Percentiles rank a stretch among this genome's conserved stretches.
Evolutionary conservation across 35 echinoderm and acorn worm genomes (phyloP).

Genomic region (Hemicentrotus pulcherrimus): DNA sequence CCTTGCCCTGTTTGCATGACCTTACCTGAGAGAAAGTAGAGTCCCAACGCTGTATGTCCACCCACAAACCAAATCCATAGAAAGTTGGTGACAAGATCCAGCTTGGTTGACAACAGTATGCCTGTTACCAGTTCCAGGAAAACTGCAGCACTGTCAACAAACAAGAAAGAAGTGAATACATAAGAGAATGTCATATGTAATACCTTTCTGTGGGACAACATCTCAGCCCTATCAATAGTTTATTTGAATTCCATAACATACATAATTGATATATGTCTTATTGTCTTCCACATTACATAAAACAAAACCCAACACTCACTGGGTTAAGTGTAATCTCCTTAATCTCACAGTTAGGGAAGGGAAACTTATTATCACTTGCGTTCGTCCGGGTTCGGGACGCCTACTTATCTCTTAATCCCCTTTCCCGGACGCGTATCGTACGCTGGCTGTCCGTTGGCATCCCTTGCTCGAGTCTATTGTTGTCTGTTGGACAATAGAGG

Average conservation of each 20-base stretch:
- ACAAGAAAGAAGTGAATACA: slow-evolving; percentile 26
- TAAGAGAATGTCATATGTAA: background rate
- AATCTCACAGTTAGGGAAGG: too few relatives aligned
- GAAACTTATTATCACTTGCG: too few relatives aligned
- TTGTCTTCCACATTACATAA: too few relatives aligned
- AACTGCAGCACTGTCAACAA: slow-evolving; percentile 67
- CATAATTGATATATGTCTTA: background rate
- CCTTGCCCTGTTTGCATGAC: background rate
- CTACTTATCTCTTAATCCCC: too few relatives aligned
- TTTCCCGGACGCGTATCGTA: too few relatives aligned
- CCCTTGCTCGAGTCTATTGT: too few relatives aligned
- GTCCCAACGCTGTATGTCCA: slow-evolving; percentile 71
- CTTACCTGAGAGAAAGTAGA: slow-evolving; percentile 69
- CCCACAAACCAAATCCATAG: slow-evolving; percentile 96
- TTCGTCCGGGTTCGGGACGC: too few relatives aligned
- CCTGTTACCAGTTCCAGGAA: slow-evolving; percentile 92
- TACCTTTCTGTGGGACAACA: too few relatives aligned
- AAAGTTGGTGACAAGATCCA: slow-evolving; percentile 72
- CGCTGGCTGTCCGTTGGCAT: too few relatives aligned
- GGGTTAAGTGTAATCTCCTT: too few relatives aligned
- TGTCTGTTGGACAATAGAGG: too few relatives aligned
- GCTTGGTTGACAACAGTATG: slow-evolving; percentile 84
- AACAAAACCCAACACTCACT: too few relatives aligned
- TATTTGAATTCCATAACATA: background rate
- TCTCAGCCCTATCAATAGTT: background rate